Percentiles rank a stretch among this genome's conserved stretches.
Evolutionary conservation across 2,113 vertebrate genomes (phyloP).

Genomic region (Jacana jacana): DNA sequence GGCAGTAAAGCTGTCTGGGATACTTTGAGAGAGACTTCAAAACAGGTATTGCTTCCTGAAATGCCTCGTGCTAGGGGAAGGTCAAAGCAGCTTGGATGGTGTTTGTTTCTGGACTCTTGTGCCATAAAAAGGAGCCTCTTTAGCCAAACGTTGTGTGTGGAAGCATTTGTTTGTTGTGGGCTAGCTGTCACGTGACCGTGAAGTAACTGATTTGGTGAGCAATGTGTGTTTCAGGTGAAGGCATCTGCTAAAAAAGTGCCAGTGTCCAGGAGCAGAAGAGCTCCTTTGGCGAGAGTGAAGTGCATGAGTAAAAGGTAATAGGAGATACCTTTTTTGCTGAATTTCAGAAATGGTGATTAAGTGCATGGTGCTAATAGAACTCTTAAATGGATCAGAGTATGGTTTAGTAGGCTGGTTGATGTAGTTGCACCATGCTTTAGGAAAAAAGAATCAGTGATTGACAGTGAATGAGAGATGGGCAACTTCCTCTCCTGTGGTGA

Average conservation of each 20-base stretch:
- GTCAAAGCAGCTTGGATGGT: neutral
- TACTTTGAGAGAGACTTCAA: neutral
- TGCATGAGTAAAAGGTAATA: conserved; percentile 7
- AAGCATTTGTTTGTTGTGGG: neutral
- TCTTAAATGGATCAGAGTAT: neutral
- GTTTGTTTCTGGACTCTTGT: neutral
- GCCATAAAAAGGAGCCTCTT: neutral
- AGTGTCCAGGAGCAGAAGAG: neutral
- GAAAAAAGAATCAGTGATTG: neutral
- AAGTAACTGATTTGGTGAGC: neutral
- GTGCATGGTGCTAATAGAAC: neutral
- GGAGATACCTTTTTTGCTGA: neutral
- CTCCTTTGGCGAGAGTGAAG: neutral
- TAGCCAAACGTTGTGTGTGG: neutral
- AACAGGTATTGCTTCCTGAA: neutral
- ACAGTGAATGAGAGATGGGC: neutral
- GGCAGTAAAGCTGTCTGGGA: neutral
- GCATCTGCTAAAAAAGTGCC: neutral
- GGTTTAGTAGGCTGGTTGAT: neutral
- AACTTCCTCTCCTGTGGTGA: neutral
- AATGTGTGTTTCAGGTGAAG: conserved; percentile 30
- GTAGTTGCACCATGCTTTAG: neutral
- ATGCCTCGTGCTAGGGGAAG: fast-evolving
- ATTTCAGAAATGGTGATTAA: neutral
- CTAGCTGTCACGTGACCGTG: fast-evolving